Evolutionary conservation across 1,140 invertebrate genomes (phyloP).

Genomic region (Andricus grossulariae): DNA sequence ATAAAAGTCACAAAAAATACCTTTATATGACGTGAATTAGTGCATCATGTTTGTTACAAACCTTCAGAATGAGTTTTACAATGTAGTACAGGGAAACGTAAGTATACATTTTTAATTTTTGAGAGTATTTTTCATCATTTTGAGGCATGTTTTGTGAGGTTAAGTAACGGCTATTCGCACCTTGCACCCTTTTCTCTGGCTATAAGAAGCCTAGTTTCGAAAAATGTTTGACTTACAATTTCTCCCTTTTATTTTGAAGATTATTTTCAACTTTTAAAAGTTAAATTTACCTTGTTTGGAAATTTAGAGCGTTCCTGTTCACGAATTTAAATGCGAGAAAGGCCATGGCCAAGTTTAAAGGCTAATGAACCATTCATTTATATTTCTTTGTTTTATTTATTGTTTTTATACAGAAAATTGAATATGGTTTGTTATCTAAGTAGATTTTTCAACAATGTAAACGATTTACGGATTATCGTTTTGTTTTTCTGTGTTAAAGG

Average conservation of each 20-base stretch:
- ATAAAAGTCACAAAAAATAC: conserved; percentile 37
- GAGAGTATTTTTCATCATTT: neutral
- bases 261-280: too few relatives aligned
- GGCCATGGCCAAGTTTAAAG: too few relatives aligned
- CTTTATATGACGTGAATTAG: conserved; percentile 53
- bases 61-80: conserved; percentile 89
- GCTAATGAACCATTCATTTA: neutral
- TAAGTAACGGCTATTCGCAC: conserved; percentile 34
- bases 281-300: too few relatives aligned
- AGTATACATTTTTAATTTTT: conserved; percentile 61
- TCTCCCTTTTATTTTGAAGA: neutral
- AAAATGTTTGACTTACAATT: neutral
- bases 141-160: conserved; percentile 29
- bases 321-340: too few relatives aligned
- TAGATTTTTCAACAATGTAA: too few relatives aligned
- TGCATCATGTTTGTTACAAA: conserved; percentile 85
- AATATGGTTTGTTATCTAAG: neutral
- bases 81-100: conserved; percentile 83
- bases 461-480: too few relatives aligned
- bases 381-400: neutral
- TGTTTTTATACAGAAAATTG: conserved; percentile 29
- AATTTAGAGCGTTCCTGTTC: too few relatives aligned
- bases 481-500: too few relatives aligned
- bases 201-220: neutral
- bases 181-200: conserved; percentile 8